Percentiles rank a stretch among this genome's conserved stretches.
Evolutionary conservation across 1,140 invertebrate genomes (phyloP).

Genomic region (Macrostomum lignano): DNA sequence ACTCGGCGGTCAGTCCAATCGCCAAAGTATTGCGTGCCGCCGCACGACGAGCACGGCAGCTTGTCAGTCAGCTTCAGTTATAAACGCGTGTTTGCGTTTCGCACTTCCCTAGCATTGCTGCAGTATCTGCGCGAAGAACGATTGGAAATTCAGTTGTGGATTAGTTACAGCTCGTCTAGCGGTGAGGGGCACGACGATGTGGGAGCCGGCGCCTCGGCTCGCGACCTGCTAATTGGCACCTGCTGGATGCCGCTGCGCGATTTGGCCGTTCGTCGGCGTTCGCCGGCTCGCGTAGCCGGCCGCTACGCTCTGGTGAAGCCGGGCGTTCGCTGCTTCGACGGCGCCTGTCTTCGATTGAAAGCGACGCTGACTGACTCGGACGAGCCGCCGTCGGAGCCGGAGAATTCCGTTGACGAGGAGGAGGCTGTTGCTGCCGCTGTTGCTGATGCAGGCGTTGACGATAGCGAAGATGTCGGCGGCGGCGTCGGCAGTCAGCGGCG

Average conservation of each 20-base stretch:
- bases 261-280: constrained; percentile 10
- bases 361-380: constrained; percentile 12
- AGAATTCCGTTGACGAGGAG: not conserved
- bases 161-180: constrained; percentile 12
- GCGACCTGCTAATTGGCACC: constrained; percentile 22
- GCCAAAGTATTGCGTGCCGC: no score
- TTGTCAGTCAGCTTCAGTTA: no score
- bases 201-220: constrained; percentile 11
- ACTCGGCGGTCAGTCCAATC: no score
- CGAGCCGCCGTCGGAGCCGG: constrained; percentile 8
- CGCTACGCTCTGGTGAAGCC: constrained; percentile 17
- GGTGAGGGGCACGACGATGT: constrained; percentile 9
- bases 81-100: no score
- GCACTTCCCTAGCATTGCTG: no score
- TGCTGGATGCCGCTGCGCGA: constrained; percentile 14
- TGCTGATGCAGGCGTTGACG: constrained; percentile 1
- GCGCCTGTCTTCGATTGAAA: constrained; percentile 15
- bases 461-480: not conserved
- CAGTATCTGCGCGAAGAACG: constrained; percentile 21
- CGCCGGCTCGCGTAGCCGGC: constrained; percentile 17
- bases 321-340: constrained; percentile 13
- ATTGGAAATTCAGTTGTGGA: constrained; percentile 21
- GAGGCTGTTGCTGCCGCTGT: not conserved
- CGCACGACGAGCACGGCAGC: no score
- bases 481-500: constrained; percentile 1